Evolutionary conservation across 2,113 vertebrate genomes (phyloP).

Genomic region (Oplegnathus fasciatus): DNA sequence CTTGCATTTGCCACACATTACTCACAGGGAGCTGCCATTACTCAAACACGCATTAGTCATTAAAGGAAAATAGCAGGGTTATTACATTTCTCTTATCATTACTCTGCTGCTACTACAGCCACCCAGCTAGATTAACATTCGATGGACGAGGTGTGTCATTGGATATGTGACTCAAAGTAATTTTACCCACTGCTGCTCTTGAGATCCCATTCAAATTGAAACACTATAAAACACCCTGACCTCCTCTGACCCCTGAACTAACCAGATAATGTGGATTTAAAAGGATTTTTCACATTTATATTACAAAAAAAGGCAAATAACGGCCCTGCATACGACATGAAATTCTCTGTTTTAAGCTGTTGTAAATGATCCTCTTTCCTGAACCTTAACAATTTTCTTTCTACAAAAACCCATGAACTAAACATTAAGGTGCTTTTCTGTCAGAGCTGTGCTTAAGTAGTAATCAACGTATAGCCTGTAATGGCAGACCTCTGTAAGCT

Average conservation of each 20-base stretch:
- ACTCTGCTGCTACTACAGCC: slow-evolving; percentile 57
- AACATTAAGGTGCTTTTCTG: slow-evolving; percentile 69
- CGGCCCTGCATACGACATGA: slow-evolving; percentile 28
- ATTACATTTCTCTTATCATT: slow-evolving; percentile 72
- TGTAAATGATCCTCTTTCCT: slow-evolving; percentile 59
- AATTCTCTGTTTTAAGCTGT: slow-evolving; percentile 6
- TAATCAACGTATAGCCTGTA: slow-evolving; percentile 69
- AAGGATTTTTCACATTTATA: slow-evolving; percentile 2
- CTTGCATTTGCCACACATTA: slow-evolving; percentile 72
- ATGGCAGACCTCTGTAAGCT: slow-evolving; percentile 56
- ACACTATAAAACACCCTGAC: slow-evolving; percentile 62
- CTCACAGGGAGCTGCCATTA: slow-evolving; percentile 69
- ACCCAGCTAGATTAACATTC: slow-evolving; percentile 63
- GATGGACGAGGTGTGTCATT: slow-evolving; percentile 63
- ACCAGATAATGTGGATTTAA: slow-evolving; percentile 34
- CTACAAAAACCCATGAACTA: slow-evolving; percentile 59
- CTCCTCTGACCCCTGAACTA: slow-evolving; percentile 48
- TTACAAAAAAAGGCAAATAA: slow-evolving; percentile 14
- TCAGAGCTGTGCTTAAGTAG: slow-evolving; percentile 46
- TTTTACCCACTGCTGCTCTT: slow-evolving; percentile 68
- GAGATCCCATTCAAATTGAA: slow-evolving; percentile 63
- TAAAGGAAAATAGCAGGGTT: slow-evolving; percentile 68
- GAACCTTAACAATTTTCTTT: slow-evolving; percentile 31
- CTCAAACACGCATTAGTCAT: slow-evolving; percentile 71
- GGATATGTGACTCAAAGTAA: slow-evolving; percentile 67